Evolutionary conservation across 2,113 vertebrate genomes (phyloP).

Genomic region (Holacanthus passer): DNA sequence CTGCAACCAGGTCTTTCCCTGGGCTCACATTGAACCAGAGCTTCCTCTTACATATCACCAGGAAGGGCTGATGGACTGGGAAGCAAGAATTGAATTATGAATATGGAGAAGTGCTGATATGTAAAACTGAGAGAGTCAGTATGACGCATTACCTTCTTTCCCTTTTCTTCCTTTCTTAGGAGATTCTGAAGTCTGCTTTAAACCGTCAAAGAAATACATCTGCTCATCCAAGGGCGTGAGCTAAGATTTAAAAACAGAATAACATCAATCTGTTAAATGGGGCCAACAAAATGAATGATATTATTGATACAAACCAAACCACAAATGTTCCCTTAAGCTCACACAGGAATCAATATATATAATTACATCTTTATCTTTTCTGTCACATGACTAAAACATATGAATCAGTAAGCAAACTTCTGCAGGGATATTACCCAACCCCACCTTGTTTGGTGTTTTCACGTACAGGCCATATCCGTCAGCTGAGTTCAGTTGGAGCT

Average conservation of each 20-base stretch:
- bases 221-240: slow-evolving; percentile 89
- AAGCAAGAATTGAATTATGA: background rate
- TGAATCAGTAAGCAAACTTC: background rate
- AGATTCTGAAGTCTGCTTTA: slow-evolving; percentile 87
- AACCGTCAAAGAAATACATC: slow-evolving; percentile 94
- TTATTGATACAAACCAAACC: background rate
- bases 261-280: background rate
- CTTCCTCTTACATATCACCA: slow-evolving; percentile 94
- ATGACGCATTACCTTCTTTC: slow-evolving; percentile 87
- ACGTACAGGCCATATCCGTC: slow-evolving; percentile 94
- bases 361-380: background rate
- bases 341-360: background rate
- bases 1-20: slow-evolving; percentile 90
- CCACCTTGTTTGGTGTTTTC: slow-evolving; percentile 92
- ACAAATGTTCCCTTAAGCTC: background rate
- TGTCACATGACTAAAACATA: background rate
- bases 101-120: background rate
- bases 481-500: slow-evolving; percentile 86
- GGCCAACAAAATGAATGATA: background rate
- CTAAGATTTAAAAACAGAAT: slow-evolving; percentile 74
- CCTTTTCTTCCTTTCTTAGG: slow-evolving; percentile 86
- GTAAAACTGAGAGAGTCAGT: background rate
- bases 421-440: background rate
- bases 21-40: slow-evolving; percentile 93
- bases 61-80: slow-evolving; percentile 82